A percentile compares a stretch with the other conserved stretches of the same genome.
Evolutionary conservation across 2,888 invertebrate species (phyloP).

Genomic region (Caenorhabditis wallacei): DNA sequence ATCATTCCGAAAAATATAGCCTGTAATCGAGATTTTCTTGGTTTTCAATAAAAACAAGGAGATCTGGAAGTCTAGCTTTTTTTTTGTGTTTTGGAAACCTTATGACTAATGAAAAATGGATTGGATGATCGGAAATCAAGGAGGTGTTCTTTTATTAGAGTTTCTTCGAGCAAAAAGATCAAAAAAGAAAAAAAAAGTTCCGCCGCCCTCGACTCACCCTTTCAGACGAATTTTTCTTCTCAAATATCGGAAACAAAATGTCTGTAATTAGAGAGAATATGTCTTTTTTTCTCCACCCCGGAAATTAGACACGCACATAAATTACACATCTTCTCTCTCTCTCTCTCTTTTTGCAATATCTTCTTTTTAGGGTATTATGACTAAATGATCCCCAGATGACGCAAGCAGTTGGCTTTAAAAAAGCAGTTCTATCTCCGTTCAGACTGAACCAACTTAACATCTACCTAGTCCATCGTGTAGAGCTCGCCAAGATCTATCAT

Average conservation of each 20-base stretch:
- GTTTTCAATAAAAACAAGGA: constrained; percentile 41
- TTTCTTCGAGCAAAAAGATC: no score
- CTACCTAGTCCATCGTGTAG: no score
- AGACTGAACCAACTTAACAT: no score
- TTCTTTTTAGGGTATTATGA: no score
- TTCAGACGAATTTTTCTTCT: neutral
- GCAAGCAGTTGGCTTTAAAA: no score
- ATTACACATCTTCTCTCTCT: constrained; percentile 34
- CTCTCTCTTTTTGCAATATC: neutral
- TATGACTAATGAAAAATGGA: constrained; percentile 5
- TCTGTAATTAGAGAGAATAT: constrained; percentile 35
- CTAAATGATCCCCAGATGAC: no score
- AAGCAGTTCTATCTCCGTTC: no score
- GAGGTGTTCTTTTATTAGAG: no score
- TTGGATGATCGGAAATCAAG: constrained; percentile 20
- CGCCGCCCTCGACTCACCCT: neutral
- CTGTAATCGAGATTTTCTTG: constrained; percentile 2
- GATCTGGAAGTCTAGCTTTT: constrained; percentile 4
- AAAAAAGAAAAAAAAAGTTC: neutral
- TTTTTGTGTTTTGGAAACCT: constrained; percentile 16
- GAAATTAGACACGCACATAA: constrained; percentile 48
- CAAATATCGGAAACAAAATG: constrained; percentile 15
- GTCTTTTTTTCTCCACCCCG: neutral
- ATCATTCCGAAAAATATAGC: constrained; percentile 14
- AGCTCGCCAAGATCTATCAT: no score